Conservation (phyloP, 2,113 vertebrate genomes). For the Chaenocephalus aceratus region DNA sequence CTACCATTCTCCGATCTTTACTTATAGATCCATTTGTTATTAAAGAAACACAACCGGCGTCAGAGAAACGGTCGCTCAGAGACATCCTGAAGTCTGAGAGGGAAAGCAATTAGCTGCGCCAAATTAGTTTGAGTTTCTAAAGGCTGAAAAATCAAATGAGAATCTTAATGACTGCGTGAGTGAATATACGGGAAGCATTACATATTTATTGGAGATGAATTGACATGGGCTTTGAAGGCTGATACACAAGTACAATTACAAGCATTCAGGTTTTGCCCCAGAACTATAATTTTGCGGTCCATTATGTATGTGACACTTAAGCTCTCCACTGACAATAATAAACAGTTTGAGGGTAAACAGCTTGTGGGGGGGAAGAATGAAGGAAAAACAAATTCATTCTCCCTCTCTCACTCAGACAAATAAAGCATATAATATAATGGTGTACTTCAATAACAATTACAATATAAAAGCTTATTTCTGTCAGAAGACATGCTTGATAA, state of each 20-base stretch:
- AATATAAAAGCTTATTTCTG: slow-evolving; percentile 58
- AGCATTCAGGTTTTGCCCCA: slow-evolving; percentile 1
- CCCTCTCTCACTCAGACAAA: slow-evolving; percentile 12
- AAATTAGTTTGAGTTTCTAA: slow-evolving; percentile 51
- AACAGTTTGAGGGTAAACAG: slow-evolving; percentile 36
- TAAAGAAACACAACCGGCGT: slow-evolving; percentile 39
- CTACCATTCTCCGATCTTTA: slow-evolving; percentile 40
- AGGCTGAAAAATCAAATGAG: slow-evolving; percentile 57
- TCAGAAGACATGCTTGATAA: slow-evolving; percentile 53
- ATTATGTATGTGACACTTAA: slow-evolving; percentile 31
- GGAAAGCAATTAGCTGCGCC: slow-evolving; percentile 43
- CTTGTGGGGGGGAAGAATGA: slow-evolving; percentile 25
- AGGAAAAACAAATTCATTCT: slow-evolving; percentile 27
- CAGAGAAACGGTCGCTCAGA: slow-evolving; percentile 37
- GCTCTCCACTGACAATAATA: slow-evolving; percentile 40
- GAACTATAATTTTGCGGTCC: slow-evolving; percentile 36
- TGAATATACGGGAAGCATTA: slow-evolving; percentile 33
- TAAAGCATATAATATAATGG: slow-evolving; percentile 23
- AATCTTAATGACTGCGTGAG: slow-evolving; percentile 10
- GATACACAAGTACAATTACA: slow-evolving; percentile 13
- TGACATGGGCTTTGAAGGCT: slow-evolving; percentile 18
- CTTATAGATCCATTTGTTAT: slow-evolving; percentile 65
- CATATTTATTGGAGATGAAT: slow-evolving; percentile 56
- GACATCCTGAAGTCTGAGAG: slow-evolving; percentile 6
- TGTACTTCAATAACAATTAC: slow-evolving; percentile 53